These are phyloP conservation scores for Enteromius thamalakanensis DNA, from an alignment of 2,797 vertebrate species.

Conservation along the genomic window DNA sequence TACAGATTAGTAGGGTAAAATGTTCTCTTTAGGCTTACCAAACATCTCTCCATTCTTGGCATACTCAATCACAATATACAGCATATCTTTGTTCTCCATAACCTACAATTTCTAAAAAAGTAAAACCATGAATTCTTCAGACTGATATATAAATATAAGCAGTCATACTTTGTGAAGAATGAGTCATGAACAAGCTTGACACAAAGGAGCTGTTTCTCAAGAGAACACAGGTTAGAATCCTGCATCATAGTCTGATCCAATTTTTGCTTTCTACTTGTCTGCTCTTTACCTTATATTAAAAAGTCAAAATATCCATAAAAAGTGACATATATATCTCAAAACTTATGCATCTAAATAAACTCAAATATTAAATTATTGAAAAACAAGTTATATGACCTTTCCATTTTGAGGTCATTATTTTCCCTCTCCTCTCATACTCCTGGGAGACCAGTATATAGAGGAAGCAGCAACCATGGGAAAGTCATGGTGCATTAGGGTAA, in stretches of 20 bases:
- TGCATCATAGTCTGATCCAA: neutral
- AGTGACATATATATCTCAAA: neutral
- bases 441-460: neutral
- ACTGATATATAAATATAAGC: neutral
- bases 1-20: neutral
- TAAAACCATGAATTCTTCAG: neutral
- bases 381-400: constrained; percentile 36
- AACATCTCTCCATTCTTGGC: constrained; percentile 86
- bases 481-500: neutral
- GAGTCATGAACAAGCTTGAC: neutral
- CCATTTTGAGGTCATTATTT: constrained; percentile 39
- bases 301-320: neutral
- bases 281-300: neutral
- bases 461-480: constrained; percentile 41
- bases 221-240: neutral
- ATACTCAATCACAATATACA: constrained; percentile 85
- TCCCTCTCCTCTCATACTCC: constrained; percentile 33
- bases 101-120: constrained; percentile 69
- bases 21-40: constrained; percentile 69
- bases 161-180: too few relatives aligned
- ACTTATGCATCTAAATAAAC: neutral
- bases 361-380: neutral
- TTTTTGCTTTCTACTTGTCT: neutral
- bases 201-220: neutral
- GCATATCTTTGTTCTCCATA: constrained; percentile 87